A percentile compares a stretch with the other conserved stretches of the same genome.
These are phyloP conservation scores for Sitophilus oryzae DNA, from an alignment of 1,140 invertebrate species.

Conservation along the genomic window DNA sequence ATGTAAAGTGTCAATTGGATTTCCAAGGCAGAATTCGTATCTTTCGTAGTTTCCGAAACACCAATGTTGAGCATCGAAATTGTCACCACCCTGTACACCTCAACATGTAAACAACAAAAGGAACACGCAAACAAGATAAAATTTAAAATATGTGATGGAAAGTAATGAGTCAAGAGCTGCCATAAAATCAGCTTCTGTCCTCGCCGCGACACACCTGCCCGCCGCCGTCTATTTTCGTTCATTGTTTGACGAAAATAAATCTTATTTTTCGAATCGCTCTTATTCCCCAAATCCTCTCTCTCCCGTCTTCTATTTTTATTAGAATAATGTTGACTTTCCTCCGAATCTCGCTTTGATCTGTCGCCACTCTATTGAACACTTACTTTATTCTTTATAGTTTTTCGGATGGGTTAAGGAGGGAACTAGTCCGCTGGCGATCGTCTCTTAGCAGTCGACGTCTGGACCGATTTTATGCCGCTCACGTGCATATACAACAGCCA, in stretches of 20 bases:
- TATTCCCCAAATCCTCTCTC: no score
- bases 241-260: background rate
- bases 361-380: background rate
- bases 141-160: no score
- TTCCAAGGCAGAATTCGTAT: no score
- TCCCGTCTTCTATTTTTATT: background rate
- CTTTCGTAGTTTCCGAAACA: no score
- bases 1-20: no score
- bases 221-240: background rate
- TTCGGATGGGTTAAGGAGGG: background rate
- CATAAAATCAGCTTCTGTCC: background rate
- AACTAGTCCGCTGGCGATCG: background rate
- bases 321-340: background rate
- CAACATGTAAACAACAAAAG: no score
- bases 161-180: no score
- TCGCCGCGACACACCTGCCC: background rate
- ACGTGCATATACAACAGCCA: background rate
- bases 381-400: background rate
- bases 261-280: background rate
- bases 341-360: background rate
- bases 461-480: background rate
- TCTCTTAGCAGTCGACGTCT: background rate
- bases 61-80: no score
- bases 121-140: no score
- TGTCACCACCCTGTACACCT: no score